phyloP scores from a whole-genome alignment of 2,888 invertebrate genomes.

The Drosophila multiciliata region DNA sequence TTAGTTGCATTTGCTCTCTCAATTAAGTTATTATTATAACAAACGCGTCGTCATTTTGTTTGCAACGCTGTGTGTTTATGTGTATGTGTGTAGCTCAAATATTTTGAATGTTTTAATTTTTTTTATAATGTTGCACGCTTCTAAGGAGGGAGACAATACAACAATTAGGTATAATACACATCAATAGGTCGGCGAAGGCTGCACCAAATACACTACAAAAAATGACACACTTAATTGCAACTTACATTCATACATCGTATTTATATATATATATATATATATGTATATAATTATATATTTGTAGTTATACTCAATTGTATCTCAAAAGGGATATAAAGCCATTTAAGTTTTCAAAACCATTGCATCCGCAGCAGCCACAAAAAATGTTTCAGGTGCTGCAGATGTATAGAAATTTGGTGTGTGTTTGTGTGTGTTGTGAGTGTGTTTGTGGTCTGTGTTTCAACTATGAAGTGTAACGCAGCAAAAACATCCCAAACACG shows the following conservation, averaged over 20 bases:
- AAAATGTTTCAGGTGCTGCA: conserved; percentile 26
- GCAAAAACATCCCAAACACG: conserved; percentile 9
- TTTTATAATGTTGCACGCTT: conserved; percentile 28
- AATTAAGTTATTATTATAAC: conserved; percentile 22
- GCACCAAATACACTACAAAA: conserved; percentile 64
- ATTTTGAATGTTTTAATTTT: conserved; percentile 57
- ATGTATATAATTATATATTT: conserved; percentile 29
- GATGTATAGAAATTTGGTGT: conserved; percentile 41
- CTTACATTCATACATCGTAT: conserved; percentile 45
- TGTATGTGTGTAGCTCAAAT: conserved; percentile 33
- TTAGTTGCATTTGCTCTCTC: conserved; percentile 47
- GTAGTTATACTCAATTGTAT: conserved; percentile 69
- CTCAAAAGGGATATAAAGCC: conserved; percentile 82
- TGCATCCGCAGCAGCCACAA: conserved; percentile 44
- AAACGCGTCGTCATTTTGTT: neutral
- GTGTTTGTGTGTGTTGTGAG: neutral
- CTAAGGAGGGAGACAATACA: conserved; percentile 27
- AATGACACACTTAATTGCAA: conserved; percentile 59
- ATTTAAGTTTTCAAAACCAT: conserved; percentile 72
- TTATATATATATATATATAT: conserved; percentile 39
- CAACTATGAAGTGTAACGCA: conserved; percentile 16
- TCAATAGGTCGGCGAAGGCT: conserved; percentile 37
- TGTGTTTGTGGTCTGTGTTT: conserved; percentile 2
- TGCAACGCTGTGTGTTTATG: conserved; percentile 5
- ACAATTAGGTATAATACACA: conserved; percentile 55